Percentiles rank a stretch among this genome's conserved stretches.
Conservation (phyloP, 2,888 invertebrate species). For the Furcula furcula region DNA sequence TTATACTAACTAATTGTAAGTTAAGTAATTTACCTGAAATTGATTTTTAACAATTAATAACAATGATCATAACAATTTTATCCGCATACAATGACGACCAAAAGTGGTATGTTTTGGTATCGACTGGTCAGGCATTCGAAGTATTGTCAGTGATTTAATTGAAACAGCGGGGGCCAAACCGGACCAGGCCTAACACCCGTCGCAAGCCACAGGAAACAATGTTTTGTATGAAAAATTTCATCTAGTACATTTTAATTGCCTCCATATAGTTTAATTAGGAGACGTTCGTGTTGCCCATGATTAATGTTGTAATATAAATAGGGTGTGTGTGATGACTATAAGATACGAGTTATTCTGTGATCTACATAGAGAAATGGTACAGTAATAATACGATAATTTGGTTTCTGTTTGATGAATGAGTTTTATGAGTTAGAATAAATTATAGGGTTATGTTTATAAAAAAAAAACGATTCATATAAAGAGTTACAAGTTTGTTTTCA, state of each 20-base stretch:
- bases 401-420: conserved; percentile 28
- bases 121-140: conserved; percentile 68
- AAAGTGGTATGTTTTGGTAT: conserved; percentile 68
- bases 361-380: conserved; percentile 10
- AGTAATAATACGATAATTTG: conserved; percentile 12
- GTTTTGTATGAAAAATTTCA: conserved; percentile 71
- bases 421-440: conserved; percentile 16
- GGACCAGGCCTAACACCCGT: conserved; percentile 46
- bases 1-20: no score
- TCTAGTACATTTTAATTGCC: conserved; percentile 71
- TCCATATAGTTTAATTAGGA: conserved; percentile 71
- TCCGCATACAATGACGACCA: conserved; percentile 32
- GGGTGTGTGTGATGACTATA: conserved; percentile 46
- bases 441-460: conserved; percentile 7
- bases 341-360: conserved; percentile 28
- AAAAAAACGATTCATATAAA: not conserved
- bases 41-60: no score
- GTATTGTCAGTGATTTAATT: conserved; percentile 80
- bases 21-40: no score
- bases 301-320: conserved; percentile 62
- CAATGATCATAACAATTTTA: conserved; percentile 46
- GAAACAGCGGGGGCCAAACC: conserved; percentile 74
- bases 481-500: not conserved
- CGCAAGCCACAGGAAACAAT: conserved; percentile 67
- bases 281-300: conserved; percentile 50